Conservation (phyloP, 2,797 vertebrate species). For the Sebastes jordani region DNA sequence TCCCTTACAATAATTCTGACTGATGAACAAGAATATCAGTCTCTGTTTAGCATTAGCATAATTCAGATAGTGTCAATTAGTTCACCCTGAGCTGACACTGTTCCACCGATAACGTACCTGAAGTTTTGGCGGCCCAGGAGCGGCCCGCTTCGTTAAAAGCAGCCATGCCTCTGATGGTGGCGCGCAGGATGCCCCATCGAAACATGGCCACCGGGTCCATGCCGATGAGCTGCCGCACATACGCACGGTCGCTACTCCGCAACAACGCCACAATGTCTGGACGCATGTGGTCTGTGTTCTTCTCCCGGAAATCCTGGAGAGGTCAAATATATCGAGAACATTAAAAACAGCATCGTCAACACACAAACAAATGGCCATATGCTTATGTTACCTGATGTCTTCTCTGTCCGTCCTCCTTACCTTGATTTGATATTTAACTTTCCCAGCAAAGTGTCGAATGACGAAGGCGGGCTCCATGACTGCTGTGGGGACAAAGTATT, state of each 20-base stretch:
- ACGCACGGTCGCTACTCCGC: slow-evolving; percentile 92
- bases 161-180: slow-evolving; percentile 88
- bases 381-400: background rate
- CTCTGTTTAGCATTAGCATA: background rate
- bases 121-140: slow-evolving; percentile 85
- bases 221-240: slow-evolving; percentile 93
- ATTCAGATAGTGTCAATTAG: background rate
- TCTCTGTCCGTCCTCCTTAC: slow-evolving; percentile 60
- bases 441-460: slow-evolving; percentile 96
- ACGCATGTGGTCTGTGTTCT: slow-evolving; percentile 99
- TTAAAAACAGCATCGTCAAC: background rate
- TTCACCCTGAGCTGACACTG: background rate
- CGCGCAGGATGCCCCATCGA: slow-evolving; percentile 94
- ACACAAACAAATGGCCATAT: background rate
- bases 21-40: background rate
- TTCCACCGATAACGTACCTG: slow-evolving; percentile 73
- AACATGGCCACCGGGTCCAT: slow-evolving; percentile 98
- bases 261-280: slow-evolving; percentile 95
- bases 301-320: slow-evolving; percentile 95
- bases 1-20: background rate
- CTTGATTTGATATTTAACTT: slow-evolving; percentile 98
- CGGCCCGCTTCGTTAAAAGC: slow-evolving; percentile 91
- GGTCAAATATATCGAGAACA: background rate
- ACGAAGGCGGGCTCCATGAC: slow-evolving; percentile 98
- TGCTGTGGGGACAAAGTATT: slow-evolving; percentile 93